Evolutionary conservation across 2,888 invertebrate genomes (phyloP).

Genomic region (Andrena marginata): DNA sequence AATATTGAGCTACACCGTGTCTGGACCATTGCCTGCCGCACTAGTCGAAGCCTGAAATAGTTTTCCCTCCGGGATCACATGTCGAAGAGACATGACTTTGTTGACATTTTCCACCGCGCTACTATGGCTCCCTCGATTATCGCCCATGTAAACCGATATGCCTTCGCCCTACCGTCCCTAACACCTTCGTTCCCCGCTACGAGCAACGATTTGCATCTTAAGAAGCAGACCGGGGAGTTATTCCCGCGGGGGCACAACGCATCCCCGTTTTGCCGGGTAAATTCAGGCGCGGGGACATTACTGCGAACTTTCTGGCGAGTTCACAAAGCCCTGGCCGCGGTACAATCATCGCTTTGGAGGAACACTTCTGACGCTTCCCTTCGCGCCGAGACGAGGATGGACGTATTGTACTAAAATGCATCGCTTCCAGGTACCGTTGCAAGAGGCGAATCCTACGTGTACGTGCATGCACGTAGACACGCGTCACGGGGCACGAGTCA

Average conservation of each 20-base stretch:
- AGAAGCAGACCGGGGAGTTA: slow-evolving; percentile 17
- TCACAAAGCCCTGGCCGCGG: slow-evolving; percentile 39
- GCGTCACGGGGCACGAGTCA: slow-evolving; percentile 41
- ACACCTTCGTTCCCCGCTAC: not conserved
- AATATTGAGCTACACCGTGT: no score
- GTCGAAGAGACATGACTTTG: not conserved
- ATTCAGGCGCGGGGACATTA: slow-evolving; percentile 61
- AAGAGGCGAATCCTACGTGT: slow-evolving; percentile 22
- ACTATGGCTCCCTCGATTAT: not conserved
- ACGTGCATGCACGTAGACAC: slow-evolving; percentile 7
- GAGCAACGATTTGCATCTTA: slow-evolving; percentile 45
- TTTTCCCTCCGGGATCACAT: not conserved
- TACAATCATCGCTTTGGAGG: slow-evolving; percentile 38
- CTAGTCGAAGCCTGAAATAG: not conserved
- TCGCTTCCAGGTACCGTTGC: slow-evolving; percentile 16
- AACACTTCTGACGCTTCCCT: not conserved
- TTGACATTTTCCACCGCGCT: not conserved
- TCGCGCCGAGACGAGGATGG: slow-evolving; percentile 30
- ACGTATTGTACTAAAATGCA: slow-evolving; percentile 54
- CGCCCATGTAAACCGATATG: not conserved
- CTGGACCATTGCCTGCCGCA: not conserved
- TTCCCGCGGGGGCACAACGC: slow-evolving; percentile 53
- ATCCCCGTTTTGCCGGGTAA: slow-evolving; percentile 53
- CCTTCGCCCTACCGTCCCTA: not conserved
- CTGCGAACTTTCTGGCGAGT: slow-evolving; percentile 50